These are phyloP conservation scores for Aythya baeri DNA, from an alignment of 2,113 vertebrate genomes.

Conservation along the genomic window DNA sequence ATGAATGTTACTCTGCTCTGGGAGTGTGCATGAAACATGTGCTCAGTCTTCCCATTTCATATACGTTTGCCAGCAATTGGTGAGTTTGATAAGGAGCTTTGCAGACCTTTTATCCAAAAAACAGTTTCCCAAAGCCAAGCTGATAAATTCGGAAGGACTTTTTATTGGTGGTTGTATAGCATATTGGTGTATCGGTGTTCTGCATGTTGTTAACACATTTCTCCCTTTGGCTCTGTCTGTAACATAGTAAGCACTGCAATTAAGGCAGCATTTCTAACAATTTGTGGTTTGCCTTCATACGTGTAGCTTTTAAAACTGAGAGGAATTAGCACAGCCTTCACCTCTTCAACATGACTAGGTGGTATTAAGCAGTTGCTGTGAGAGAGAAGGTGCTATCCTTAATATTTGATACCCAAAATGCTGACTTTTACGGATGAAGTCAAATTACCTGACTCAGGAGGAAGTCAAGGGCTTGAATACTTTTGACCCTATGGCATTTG, in stretches of 20 bases:
- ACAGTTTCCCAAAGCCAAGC: background rate
- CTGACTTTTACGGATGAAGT: accelerated
- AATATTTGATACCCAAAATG: background rate
- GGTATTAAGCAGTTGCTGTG: background rate
- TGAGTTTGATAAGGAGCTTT: background rate
- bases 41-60: background rate
- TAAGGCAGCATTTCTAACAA: background rate
- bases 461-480: background rate
- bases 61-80: background rate
- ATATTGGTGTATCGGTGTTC: background rate
- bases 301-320: background rate
- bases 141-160: background rate
- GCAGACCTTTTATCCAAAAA: background rate
- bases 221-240: background rate
- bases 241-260: background rate
- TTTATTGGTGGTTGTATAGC: background rate
- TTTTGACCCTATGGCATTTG: accelerated
- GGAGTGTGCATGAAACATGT: background rate
- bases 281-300: background rate
- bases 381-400: background rate
- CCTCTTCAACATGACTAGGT: background rate
- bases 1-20: background rate
- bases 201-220: background rate
- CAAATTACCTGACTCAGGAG: background rate
- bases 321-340: background rate